Percentiles rank a stretch among this genome's conserved stretches.
Conservation (phyloP, 2,888 invertebrate species). For the Augiades crinisus region DNA sequence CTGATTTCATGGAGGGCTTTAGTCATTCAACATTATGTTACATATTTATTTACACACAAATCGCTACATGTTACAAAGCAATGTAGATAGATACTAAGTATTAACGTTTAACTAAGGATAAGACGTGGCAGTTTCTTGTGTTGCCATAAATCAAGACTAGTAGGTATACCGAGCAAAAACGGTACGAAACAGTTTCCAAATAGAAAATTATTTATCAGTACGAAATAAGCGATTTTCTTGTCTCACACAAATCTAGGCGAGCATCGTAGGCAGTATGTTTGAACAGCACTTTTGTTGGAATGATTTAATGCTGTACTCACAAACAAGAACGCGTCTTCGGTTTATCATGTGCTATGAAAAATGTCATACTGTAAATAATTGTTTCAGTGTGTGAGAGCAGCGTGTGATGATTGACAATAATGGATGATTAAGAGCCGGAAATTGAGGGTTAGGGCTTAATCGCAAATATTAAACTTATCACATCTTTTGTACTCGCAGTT, state of each 20-base stretch:
- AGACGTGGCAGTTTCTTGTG: no score
- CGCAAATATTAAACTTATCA: no score
- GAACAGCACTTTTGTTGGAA: constrained; percentile 22
- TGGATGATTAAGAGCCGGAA: no score
- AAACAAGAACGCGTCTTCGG: constrained; percentile 21
- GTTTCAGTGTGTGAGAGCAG: background rate
- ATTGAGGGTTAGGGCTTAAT: no score
- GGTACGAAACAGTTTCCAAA: constrained; percentile 1
- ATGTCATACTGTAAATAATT: constrained; percentile 7
- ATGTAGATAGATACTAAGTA: no score
- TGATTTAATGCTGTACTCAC: constrained; percentile 21
- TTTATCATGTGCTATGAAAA: constrained; percentile 19
- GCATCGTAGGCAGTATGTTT: constrained; percentile 6
- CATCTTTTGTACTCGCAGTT: no score
- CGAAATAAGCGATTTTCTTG: constrained; percentile 12
- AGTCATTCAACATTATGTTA: no score
- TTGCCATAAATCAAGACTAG: background rate
- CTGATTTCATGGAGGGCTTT: no score
- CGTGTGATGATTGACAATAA: no score
- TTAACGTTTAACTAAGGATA: no score
- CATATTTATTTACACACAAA: no score
- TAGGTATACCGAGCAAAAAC: background rate
- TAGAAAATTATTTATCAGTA: background rate
- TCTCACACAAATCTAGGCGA: constrained; percentile 17
- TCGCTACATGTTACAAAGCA: no score